A percentile compares a stretch with the other conserved stretches of the same genome.
phyloP scores from a whole-genome alignment of 1,140 invertebrate genomes.

The Caenorhabditis latens region DNA sequence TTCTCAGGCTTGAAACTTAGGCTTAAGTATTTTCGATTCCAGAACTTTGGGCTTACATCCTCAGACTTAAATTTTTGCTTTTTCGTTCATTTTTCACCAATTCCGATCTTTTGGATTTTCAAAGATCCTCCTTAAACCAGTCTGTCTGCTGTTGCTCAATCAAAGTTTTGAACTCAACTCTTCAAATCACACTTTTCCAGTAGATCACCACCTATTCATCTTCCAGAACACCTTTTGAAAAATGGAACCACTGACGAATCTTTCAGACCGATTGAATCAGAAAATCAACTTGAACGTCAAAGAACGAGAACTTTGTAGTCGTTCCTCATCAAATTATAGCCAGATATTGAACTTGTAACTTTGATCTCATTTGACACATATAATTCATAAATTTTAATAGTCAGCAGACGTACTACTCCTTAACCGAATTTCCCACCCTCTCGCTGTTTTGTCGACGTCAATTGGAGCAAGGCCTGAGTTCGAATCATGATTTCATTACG shows the following conservation, averaged over 20 bases:
- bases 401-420: neutral
- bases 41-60: no score
- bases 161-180: no score
- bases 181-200: neutral
- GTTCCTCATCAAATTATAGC: no score
- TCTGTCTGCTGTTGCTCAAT: no score
- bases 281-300: neutral
- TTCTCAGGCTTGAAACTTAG: no score
- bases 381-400: neutral
- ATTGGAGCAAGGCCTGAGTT: neutral
- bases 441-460: neutral
- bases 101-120: no score
- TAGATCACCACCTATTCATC: neutral
- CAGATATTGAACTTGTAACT: no score
- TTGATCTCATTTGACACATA: no score
- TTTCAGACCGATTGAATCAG: neutral
- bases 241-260: neutral
- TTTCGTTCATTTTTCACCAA: no score
- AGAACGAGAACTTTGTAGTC: neutral
- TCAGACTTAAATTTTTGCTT: no score
- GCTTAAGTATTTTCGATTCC: no score
- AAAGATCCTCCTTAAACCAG: no score
- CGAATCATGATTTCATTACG: neutral
- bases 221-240: neutral
- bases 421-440: conserved; percentile 21